Evolutionary conservation across 2,797 vertebrate genomes (phyloP), one percentile per base, ranked within the genome.

Genomic region (Lates japonicus): DNA sequence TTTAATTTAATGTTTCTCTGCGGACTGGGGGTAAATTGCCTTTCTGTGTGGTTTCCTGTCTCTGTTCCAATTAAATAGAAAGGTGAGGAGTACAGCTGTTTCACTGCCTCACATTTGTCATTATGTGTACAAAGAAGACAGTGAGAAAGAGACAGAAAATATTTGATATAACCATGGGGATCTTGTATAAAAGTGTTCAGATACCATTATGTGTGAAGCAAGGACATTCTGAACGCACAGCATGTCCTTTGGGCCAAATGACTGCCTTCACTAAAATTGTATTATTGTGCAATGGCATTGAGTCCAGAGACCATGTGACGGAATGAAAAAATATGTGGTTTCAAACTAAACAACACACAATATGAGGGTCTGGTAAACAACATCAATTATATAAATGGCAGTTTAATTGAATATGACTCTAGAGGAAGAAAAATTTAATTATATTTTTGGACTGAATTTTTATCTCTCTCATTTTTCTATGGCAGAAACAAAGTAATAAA

Each of bases 301-400:
- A 41, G 25, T 64, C 49, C 29, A 51, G 41, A 76, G 48, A 59
- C n/a, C 55, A 41, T 58, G 12, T 52, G 42, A 41, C 60, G 68
- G 62, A 68, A 49, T 55, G 57, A 78, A n/a, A 70, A 33, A 75
- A 52, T 37, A 16, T n/a, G 9, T 46, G 42, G 39, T 75, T 72
- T 10, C 39, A 78, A 48, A 64, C 6, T 13, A 51, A 70, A 58
- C 20, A 20, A 52, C 22, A 46, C 3, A 71, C 2, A 41, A 10
- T 13, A 17, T 14, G 5, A 49, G n/a, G 3, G 14, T 67, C 35
- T 20, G 17, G 65, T 74, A 68, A 77, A 81, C 58, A 76, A 52
- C 59, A 79, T 76, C 2, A 25, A 37, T 81, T 54, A 54, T 70
- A 20, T 44, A 14, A 46, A 59, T 60, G 5, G 42, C 39, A 35